Percentiles rank a stretch among this genome's conserved stretches.
Evolutionary conservation across 2,797 vertebrate species (phyloP).

Genomic region (Smutsia gigantea): DNA sequence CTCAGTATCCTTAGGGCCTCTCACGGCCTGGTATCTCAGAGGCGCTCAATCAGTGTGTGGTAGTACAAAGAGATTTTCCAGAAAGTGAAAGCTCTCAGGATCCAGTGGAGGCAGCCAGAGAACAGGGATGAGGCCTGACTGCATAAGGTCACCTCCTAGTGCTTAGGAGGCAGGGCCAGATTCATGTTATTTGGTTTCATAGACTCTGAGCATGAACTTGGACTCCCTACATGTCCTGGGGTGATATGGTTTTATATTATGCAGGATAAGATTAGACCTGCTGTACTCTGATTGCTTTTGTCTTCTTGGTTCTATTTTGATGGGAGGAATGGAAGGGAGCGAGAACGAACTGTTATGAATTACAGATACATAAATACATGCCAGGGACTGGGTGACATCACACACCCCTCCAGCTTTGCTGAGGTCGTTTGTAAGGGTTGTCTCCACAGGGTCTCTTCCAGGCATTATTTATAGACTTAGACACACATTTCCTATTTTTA

Average conservation of each 20-base stretch:
- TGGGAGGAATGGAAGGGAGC: slow-evolving; percentile 37
- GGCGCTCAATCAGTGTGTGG: not conserved
- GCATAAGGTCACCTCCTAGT: not conserved
- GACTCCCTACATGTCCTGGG: not conserved
- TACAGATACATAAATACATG: not conserved
- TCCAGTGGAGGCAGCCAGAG: not conserved
- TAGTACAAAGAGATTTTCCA: not conserved
- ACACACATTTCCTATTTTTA: slow-evolving; percentile 59
- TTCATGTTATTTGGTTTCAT: not conserved
- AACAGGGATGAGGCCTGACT: not conserved
- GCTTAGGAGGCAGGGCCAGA: not conserved
- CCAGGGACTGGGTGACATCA: not conserved
- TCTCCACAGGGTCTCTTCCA: slow-evolving; percentile 23
- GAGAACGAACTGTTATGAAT: slow-evolving; percentile 48
- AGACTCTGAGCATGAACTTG: not conserved
- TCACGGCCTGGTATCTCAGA: not conserved
- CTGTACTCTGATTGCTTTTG: slow-evolving; percentile 52
- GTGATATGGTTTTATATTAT: slow-evolving; percentile 40
- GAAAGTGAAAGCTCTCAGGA: not conserved
- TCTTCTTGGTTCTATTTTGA: slow-evolving; percentile 64
- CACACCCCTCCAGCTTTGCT: not conserved
- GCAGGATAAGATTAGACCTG: slow-evolving; percentile 34
- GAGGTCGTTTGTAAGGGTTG: slow-evolving; percentile 52
- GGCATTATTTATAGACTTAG: slow-evolving; percentile 74
- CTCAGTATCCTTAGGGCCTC: not conserved